Evolutionary conservation across 1,140 invertebrate species (phyloP), one percentile per base, ranked within the genome.

Genomic region (Calephelis virginiensis): DNA sequence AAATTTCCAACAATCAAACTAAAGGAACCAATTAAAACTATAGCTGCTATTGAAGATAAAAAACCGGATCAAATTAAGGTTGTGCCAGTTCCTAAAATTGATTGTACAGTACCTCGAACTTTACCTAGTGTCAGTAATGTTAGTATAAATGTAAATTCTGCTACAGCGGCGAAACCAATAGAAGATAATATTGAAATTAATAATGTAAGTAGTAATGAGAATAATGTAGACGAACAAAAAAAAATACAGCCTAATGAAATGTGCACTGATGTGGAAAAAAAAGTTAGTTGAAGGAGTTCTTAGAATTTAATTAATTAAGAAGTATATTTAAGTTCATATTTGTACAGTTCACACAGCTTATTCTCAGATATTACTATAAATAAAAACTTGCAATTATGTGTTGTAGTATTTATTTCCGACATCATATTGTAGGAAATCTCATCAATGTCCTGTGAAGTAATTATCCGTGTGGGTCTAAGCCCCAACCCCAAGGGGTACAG

Each of bases 1-100:
- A 89, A 87, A 73, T 89, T 85, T 70, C 85, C 87, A 82, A 89
- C 86, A 10, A 91, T 91, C 50, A 91, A 88, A 80, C 67, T 91
- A 46, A 88, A 87, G 70, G 85, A 89, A 72, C 72, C 82, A 10
- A 81, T 72, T 59, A 85, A 81, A 67, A 64, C 49, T 28, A 69
- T 56, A 46, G 60, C 71, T 61, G 65, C 74, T 17, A 81, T 68
- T 75, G 80, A 87, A 68, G 81, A 80, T 49, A 86, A 81, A 49
- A 70, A 75, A 17, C 67, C 77, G 46, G 85, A 90, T 67, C 82
- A 88, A 75, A 77, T 86, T 40, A 77, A 85, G 63, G 82, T 89
- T 47, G 86, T 89, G 7, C 77, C 87, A 75, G 83, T 90, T 62
- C 86, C 86, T 62, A 83, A 82, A 76, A 82, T 88, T 28, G 81